A percentile compares a stretch with the other conserved stretches of the same genome.
phyloP scores from a whole-genome alignment of 1,140 invertebrate species.

The Anastatus disparis region DNA sequence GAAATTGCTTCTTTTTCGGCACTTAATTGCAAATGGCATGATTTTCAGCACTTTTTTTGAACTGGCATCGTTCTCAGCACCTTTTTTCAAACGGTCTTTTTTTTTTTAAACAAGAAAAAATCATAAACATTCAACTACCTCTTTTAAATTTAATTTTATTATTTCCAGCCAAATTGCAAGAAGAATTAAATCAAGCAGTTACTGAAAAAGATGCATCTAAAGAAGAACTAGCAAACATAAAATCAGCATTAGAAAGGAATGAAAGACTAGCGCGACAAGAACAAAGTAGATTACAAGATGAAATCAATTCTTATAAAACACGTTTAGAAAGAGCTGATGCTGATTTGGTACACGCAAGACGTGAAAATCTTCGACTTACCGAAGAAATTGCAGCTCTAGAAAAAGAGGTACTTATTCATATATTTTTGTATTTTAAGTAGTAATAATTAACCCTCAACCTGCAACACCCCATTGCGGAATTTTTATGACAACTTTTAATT shows the following conservation, averaged over 20 bases:
- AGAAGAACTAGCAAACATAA: slow-evolving; percentile 76
- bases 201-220: slow-evolving; percentile 81
- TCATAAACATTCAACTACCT: no score
- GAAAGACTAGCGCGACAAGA: slow-evolving; percentile 81
- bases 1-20: no score
- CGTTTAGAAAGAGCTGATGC: slow-evolving; percentile 81
- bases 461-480: no score
- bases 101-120: no score
- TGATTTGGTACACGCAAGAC: slow-evolving; percentile 78
- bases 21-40: no score
- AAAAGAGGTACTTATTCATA: slow-evolving; percentile 75
- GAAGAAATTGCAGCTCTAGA: slow-evolving; percentile 81
- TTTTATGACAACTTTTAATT: no score
- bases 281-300: slow-evolving; percentile 76
- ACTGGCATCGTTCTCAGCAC: no score
- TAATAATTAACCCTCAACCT: no score
- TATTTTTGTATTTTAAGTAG: no score
- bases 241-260: slow-evolving; percentile 72
- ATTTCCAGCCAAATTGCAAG: slow-evolving; percentile 73
- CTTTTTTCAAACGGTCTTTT: no score
- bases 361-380: slow-evolving; percentile 78
- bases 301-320: slow-evolving; percentile 80
- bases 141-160: no score
- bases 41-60: no score
- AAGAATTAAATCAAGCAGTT: slow-evolving; percentile 76